Percentiles rank a stretch among this genome's conserved stretches.
Evolutionary conservation across 2,797 vertebrate genomes (phyloP).

Genomic region (Gallinago solitaria): DNA sequence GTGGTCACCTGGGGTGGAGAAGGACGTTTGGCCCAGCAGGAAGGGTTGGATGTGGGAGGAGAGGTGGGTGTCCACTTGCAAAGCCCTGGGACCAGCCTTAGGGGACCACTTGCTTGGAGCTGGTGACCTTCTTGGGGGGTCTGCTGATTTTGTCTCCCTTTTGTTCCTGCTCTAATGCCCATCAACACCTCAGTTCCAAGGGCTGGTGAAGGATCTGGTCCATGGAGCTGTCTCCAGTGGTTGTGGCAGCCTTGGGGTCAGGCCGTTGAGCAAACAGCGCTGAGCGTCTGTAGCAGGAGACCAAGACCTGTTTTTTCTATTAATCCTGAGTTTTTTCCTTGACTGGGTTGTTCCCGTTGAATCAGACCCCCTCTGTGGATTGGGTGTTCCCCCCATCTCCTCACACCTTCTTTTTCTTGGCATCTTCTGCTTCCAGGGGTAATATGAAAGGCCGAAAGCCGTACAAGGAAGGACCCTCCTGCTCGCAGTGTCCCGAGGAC

Average conservation of each 20-base stretch:
- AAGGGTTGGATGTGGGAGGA: background rate
- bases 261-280: background rate
- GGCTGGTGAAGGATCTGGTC: background rate
- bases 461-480: conserved; percentile 66
- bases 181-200: background rate
- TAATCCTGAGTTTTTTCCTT: background rate
- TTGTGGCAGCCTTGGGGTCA: background rate
- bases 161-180: background rate
- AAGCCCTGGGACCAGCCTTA: background rate
- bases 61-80: background rate
- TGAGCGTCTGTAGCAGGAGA: background rate
- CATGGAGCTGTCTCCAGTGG: background rate
- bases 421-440: conserved; percentile 63
- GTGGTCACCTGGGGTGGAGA: fast-evolving
- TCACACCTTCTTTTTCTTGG: background rate
- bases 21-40: background rate
- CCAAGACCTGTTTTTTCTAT: background rate
- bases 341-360: background rate
- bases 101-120: background rate
- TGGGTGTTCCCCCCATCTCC: background rate
- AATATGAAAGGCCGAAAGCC: conserved; percentile 71
- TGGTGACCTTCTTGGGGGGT: background rate
- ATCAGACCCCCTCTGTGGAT: background rate
- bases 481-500: conserved; percentile 57
- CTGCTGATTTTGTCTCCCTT: background rate